Evolutionary conservation across 2,888 invertebrate species (phyloP), one percentile per base, ranked within the genome.

Genomic region (Drosophila nr. medialis): DNA sequence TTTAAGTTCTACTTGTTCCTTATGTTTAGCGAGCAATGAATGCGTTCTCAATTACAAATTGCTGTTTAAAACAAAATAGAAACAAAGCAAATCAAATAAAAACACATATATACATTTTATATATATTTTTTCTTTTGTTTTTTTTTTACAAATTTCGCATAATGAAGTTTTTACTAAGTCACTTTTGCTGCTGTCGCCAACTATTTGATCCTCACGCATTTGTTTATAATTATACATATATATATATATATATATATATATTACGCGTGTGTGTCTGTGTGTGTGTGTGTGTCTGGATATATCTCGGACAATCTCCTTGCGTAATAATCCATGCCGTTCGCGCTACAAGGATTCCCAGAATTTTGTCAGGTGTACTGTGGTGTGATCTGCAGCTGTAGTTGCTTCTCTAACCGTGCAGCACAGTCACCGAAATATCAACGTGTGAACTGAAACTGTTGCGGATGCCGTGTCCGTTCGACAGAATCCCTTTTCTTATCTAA

Each of bases 331-430:
- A 2, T 71, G 59, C 32, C 64, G 77, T 4, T 34, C 42, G 30
- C 77, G 77, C 24, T 77, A 80, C 32, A 77, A 77, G 77, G 77
- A 80, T 24, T 24, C 72, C 10, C 65, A 60, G 66, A 72, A 64
- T 1, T 77, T 59, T 62, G 59, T 56, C 21, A 69, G 67, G 97
- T 98, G 97, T 95, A 86, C 66, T 84, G 78, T 84, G 36, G 48
- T 77, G 64, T 86, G 72, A 77, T 67, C 61, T 36, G 34, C 24
- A 67, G 38, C 50, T 64, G 21, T 40, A 58, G 34, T 49, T 38
- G 49, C 0, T 56, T 32, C 67, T 58, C 60, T 64, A 61, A 38
- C 67, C 66, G 76, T 64, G 62, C 50, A 58, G 54, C 55, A 49
- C 50, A 54, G 42, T 24, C 66, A 64, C 42, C 62, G 50, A 49